phyloP scores from a whole-genome alignment of 2,113 vertebrate genomes.

The Madoqua kirkii region DNA sequence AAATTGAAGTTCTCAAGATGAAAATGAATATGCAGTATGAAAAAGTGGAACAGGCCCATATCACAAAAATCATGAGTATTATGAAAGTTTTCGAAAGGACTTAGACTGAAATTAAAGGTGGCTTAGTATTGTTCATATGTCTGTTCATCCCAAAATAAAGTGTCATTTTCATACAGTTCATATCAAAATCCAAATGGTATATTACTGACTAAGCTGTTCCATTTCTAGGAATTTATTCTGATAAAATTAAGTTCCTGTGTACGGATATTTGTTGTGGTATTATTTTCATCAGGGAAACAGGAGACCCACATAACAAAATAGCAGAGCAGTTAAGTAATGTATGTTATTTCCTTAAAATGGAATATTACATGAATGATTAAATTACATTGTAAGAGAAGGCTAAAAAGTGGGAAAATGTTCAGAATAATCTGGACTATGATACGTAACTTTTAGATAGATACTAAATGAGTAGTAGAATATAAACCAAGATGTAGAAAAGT shows the following conservation, averaged over 20 bases:
- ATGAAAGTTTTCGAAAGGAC: neutral
- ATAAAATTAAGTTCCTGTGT: constrained; percentile 27
- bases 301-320: neutral
- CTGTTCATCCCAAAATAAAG: neutral
- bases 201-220: neutral
- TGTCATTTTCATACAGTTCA: neutral
- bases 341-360: neutral
- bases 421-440: neutral
- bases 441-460: neutral
- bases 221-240: neutral
- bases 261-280: neutral
- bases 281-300: neutral
- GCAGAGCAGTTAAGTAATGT: neutral
- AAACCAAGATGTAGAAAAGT: neutral
- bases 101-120: neutral
- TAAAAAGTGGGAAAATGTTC: neutral
- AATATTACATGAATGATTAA: neutral
- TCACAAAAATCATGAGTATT: neutral
- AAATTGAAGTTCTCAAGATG: neutral
- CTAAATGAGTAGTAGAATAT: neutral
- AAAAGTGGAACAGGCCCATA: neutral
- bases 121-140: neutral
- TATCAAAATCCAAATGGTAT: neutral
- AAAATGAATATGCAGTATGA: neutral
- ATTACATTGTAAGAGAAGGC: neutral